Base-by-base conservation (phyloP, 2,888 invertebrate genomes). In the Philonicus albiceps region DNA sequence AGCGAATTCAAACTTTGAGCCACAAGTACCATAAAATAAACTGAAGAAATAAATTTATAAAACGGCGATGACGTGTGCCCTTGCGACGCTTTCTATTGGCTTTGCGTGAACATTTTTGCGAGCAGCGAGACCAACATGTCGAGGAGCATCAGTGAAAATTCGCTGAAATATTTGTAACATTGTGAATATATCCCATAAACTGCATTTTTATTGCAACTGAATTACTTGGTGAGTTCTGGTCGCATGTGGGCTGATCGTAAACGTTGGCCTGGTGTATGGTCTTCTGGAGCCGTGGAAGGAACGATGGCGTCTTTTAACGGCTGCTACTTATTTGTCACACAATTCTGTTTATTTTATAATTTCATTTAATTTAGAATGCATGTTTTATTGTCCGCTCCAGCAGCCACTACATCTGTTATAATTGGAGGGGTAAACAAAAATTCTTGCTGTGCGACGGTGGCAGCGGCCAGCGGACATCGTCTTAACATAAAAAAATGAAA, bases 191-290 rank as follows among this genome's bases (percentile, higher is more conserved):
- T n/a, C 74, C 74, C 13, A 34, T 19, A 19, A 78, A 78, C 16
- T 78, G 78, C 78, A 43, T 27, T 78, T 78, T 78, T 78, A 78
- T 78, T 78, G 78, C 78, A 78, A 27, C 40, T 78, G 78, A 19
- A 78, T 78, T 78, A 43, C 78, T 78, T 78, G 43, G 19, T 13
- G 78, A 78, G 78, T 78, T 37, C 31, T 16, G 16, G 7, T 43
- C 49, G 78, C 43, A 43, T 43, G 78, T 78, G 40, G 78, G 78
- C n/a, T 11, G 78, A 22, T 78, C 78, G 78, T 43, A 78, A 78
- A 78, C 22, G 78, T 78, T 27, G 8, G 5, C 8, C 43, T 78
- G 78, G 43, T 43, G 30, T 22, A 78, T 43, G 78, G 22, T 11
- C 40, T 27, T 43, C 37, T 27, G 40, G 19, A n/a, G 13, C 43